Evolutionary conservation across 2,888 invertebrate species (phyloP).

Genomic region (Aphodius sticticus): DNA sequence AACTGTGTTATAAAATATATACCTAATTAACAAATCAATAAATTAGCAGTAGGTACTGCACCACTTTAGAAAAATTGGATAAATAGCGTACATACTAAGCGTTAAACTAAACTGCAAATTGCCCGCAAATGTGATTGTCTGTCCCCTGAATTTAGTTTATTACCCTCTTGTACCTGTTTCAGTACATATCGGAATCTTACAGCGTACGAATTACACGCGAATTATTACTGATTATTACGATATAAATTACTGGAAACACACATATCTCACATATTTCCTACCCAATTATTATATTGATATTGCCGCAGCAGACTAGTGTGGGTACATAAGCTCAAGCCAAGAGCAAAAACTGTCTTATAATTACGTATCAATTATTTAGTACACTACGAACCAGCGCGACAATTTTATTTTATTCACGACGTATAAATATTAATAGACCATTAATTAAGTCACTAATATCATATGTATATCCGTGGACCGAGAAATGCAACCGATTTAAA

Average conservation of each 20-base stretch:
- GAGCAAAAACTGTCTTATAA: neutral
- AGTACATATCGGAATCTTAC: neutral
- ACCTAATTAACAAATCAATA: neutral
- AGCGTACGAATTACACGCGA: neutral
- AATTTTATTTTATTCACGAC: neutral
- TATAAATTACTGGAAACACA: slow-evolving; percentile 4
- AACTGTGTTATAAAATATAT: neutral
- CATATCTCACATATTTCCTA: neutral
- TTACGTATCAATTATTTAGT: slow-evolving; percentile 4
- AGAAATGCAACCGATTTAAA: neutral
- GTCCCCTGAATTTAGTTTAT: neutral
- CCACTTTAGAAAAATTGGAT: neutral
- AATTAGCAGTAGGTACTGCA: neutral
- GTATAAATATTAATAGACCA: neutral
- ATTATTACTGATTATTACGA: neutral
- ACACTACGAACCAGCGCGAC: neutral
- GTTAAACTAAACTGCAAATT: neutral
- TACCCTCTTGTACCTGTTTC: neutral
- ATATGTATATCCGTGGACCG: neutral
- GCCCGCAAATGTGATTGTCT: slow-evolving; percentile 4
- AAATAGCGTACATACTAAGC: neutral
- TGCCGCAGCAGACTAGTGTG: neutral
- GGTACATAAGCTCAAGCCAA: neutral
- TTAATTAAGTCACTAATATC: neutral
- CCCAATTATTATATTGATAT: neutral